phyloP scores from a whole-genome alignment of 2,797 vertebrate genomes.

The Huso huso region DNA sequence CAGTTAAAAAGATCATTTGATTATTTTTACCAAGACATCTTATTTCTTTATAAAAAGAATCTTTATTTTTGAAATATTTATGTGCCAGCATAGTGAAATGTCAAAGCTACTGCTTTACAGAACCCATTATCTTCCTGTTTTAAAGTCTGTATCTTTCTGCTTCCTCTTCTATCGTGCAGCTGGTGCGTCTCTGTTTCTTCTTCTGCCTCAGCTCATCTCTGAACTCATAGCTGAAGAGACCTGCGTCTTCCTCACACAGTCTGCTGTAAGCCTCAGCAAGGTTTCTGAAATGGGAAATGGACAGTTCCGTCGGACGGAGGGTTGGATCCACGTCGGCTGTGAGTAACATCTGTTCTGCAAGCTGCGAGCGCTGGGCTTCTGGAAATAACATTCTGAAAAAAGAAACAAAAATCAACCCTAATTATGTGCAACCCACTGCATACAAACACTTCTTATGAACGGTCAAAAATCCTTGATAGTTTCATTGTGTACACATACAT shows the following conservation, averaged over 20 bases:
- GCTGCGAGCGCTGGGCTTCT: conserved; percentile 58
- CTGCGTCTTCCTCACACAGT: conserved; percentile 62
- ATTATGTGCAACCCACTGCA: too few relatives aligned
- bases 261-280: conserved; percentile 70
- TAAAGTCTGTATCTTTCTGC: conserved; percentile 1
- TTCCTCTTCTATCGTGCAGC: background rate
- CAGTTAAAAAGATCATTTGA: too few relatives aligned
- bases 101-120: conserved; percentile 42
- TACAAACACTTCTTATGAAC: too few relatives aligned
- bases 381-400: conserved; percentile 80
- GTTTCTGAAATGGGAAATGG: conserved; percentile 68
- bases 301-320: conserved; percentile 71
- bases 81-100: conserved; percentile 45
- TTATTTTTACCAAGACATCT: background rate
- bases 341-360: conserved; percentile 67
- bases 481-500: too few relatives aligned
- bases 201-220: conserved; percentile 74
- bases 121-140: conserved; percentile 30
- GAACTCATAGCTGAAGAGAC: conserved; percentile 68
- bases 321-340: conserved; percentile 78
- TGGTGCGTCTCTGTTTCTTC: conserved; percentile 14
- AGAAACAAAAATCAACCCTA: background rate
- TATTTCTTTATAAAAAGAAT: background rate
- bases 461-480: too few relatives aligned
- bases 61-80: conserved; percentile 46